These are phyloP conservation scores for Pangasius larnaudii DNA, from an alignment of 2,797 vertebrate species.

Conservation along the genomic window DNA sequence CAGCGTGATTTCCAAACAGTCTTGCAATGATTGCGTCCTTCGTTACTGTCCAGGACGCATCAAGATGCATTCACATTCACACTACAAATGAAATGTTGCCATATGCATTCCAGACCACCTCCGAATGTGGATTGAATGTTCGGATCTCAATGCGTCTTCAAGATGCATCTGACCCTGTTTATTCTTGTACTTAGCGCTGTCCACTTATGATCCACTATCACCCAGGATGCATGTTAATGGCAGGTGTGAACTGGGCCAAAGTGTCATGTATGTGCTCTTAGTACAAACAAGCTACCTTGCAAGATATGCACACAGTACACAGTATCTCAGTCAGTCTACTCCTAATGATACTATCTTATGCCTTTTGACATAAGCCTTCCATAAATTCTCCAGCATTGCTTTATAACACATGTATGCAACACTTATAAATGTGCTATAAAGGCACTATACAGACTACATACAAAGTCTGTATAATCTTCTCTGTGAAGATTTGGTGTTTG, in stretches of 20 bases:
- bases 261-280: not conserved
- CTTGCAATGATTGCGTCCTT: too few relatives aligned
- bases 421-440: not conserved
- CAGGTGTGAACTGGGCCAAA: not conserved
- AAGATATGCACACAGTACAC: not conserved
- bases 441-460: too few relatives aligned
- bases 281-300: not conserved
- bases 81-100: too few relatives aligned
- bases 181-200: too few relatives aligned
- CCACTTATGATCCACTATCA: not conserved
- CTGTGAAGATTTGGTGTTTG: not conserved
- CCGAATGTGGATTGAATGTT: too few relatives aligned
- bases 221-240: not conserved
- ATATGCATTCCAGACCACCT: too few relatives aligned
- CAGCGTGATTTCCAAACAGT: too few relatives aligned
- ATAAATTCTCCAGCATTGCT: not conserved
- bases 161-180: too few relatives aligned
- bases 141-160: too few relatives aligned
- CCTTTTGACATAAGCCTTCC: not conserved
- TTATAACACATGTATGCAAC: not conserved
- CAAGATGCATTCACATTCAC: too few relatives aligned
- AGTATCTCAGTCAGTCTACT: not conserved
- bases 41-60: too few relatives aligned
- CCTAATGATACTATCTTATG: not conserved
- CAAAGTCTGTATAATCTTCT: too few relatives aligned